Evolutionary conservation across 2,113 vertebrate genomes (phyloP).

Genomic region (Oreochromis spilurus): DNA sequence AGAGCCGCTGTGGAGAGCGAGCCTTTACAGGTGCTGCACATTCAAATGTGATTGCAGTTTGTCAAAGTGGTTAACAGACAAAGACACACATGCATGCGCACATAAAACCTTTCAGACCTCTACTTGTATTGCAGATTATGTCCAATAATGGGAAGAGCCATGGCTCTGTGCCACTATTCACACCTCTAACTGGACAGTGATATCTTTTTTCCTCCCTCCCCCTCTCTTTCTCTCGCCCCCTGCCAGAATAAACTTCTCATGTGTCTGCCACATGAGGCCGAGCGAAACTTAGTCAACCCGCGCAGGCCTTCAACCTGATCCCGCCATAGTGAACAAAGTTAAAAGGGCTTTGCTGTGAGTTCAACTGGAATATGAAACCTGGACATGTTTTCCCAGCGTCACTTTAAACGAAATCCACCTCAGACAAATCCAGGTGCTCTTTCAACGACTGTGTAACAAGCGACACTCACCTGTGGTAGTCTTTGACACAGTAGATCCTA

Average conservation of each 20-base stretch:
- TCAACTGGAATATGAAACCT: neutral
- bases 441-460: neutral
- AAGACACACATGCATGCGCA: neutral
- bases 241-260: constrained; percentile 37
- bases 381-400: neutral
- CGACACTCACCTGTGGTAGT: constrained; percentile 88
- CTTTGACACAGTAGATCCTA: constrained; percentile 95
- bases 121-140: neutral
- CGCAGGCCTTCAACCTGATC: neutral
- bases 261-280: constrained; percentile 47
- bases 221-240: neutral
- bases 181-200: constrained; percentile 24
- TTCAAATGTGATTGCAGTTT: neutral
- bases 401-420: neutral
- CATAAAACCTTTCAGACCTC: neutral
- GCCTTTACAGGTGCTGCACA: neutral
- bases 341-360: neutral
- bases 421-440: neutral
- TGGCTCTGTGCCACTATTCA: neutral
- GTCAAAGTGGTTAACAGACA: neutral
- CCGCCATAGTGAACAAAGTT: neutral
- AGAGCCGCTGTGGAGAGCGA: neutral
- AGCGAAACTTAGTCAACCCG: neutral
- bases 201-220: neutral
- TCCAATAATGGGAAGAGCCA: neutral